These are phyloP conservation scores for Syngnathus floridae DNA, from an alignment of 2,113 vertebrate species.

Conservation along the genomic window DNA sequence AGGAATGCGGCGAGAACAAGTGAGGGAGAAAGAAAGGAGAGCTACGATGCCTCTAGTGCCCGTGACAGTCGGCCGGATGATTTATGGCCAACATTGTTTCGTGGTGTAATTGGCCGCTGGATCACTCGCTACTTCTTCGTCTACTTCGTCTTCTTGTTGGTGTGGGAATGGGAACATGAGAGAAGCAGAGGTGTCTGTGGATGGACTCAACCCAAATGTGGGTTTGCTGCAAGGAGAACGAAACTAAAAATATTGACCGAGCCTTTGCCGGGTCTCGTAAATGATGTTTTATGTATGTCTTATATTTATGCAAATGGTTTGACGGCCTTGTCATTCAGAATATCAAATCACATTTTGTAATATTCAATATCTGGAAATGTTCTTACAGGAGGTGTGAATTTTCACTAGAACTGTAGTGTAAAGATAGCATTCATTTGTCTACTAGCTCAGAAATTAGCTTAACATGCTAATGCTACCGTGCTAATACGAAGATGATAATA, in stretches of 20 bases:
- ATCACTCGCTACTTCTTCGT: not conserved
- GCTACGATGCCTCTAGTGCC: slow-evolving; percentile 51
- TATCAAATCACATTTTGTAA: not conserved
- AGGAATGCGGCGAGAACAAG: slow-evolving; percentile 18
- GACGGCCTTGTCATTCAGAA: not conserved
- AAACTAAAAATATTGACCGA: not conserved
- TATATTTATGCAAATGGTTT: not conserved
- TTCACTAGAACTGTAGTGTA: too few relatives aligned
- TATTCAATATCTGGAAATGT: too few relatives aligned
- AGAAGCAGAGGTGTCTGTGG: slow-evolving; percentile 26
- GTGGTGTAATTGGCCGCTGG: slow-evolving; percentile 62
- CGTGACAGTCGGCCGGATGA: slow-evolving; percentile 59
- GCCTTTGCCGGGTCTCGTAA: not conserved
- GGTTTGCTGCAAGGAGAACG: not conserved
- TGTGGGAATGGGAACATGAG: slow-evolving; percentile 34
- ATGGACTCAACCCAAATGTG: slow-evolving; percentile 13
- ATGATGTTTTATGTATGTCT: not conserved
- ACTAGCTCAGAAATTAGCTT: too few relatives aligned
- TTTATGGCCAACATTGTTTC: slow-evolving; percentile 62
- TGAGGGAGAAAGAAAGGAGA: slow-evolving; percentile 20
- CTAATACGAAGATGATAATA: too few relatives aligned
- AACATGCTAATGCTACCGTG: too few relatives aligned
- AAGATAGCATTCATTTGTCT: too few relatives aligned
- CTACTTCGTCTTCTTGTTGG: slow-evolving; percentile 4
- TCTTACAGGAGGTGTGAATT: too few relatives aligned